Evolutionary conservation across 1,140 invertebrate genomes (phyloP), one percentile per base, ranked within the genome.

Genomic region (Triops cancriformis): DNA sequence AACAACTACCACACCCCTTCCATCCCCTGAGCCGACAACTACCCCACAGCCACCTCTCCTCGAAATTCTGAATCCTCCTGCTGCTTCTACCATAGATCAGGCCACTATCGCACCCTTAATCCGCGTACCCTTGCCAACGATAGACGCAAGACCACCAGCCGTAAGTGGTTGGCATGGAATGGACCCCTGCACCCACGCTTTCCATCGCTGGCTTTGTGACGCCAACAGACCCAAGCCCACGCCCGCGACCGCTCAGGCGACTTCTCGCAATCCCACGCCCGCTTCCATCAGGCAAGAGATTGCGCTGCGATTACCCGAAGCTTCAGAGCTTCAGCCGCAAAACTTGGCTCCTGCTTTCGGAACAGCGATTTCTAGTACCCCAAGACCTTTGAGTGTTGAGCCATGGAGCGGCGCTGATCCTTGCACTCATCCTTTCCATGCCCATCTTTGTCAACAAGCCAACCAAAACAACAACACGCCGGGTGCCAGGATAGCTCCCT

Each of bases 381-480:
- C 74, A n/a, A 74, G 73, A 18, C 72, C 77, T 5, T 74, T 41
- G 18, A 73, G 26, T 41, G 18, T 6, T 28, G 77, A 73, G 5
- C 10, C 51, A 64, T 78, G 77, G 77, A 45, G 37, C 27, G 77
- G 74, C 18, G 77, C 77, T 14, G 77, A 78, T 78, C 72, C 77
- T 0, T 78, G 77, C 43, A 73, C 77, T 11, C 77, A 78, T 26
- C 26, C 77, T 41, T 78, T 78, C 42, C 77, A 78, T 73, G 43
- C 64, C 12, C 74, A 73, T 73, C 37, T 78, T 11, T 78, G 77
- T 41, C 28, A 4, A 14, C 73, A 78, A 18, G 41, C 72, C 7
- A 74, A 74, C 27, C 23, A 31, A 1, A 73, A 37, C 14, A 73
- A 37, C 14, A 31, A 51, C 3, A 77, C 76, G 11, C 27, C 51